Evolutionary conservation across 1,140 invertebrate species (phyloP), one percentile per base, ranked within the genome.

Genomic region (Drosophila yakuba): DNA sequence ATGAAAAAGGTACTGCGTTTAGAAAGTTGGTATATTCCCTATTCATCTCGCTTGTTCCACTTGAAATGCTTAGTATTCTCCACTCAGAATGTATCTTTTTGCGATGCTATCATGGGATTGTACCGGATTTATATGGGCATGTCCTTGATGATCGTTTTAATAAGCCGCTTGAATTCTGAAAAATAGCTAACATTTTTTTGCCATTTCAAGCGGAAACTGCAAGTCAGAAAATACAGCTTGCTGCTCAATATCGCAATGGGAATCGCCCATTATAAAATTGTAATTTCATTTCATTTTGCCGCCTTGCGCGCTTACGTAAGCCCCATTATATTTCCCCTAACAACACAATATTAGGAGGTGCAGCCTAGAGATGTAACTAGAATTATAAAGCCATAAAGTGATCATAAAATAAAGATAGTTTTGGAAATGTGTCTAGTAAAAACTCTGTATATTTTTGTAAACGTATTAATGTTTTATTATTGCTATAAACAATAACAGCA

Each of bases 201-300:
- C 20, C 20, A 12, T 25, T 47, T 12, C 3, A 47, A 47, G 20
- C 10, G 44, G 12, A 25, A 47, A 47, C 44, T 47, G 44, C 44
- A 47, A 47, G 44, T 20, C 17, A 23, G 15, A 20, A 47, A 47
- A 17, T 14, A 12, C 11, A 4, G 44, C 44, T 47, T 23, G 4
- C 3, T 50, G 25, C 10, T 32, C 14, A 28, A 48, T 86, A 83
- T 79, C 82, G 82, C 83, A 82, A 79, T 79, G 83, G 88, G 85
- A 86, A 86, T 86, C 83, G 83, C 71, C 83, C 78, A 86, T 86
- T 86, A 86, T 84, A 86, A 86, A 83, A 86, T 88, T 48, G 5
- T 32, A 50, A 50, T 86, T 86, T 86, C 75, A 86, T 86, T 86
- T 86, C 75, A 85, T 85, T 85, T 85, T 54, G 76, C 82, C 82